These are phyloP conservation scores for Heteromormyrus szaboi DNA, from an alignment of 2,797 vertebrate species.

Conservation along the genomic window DNA sequence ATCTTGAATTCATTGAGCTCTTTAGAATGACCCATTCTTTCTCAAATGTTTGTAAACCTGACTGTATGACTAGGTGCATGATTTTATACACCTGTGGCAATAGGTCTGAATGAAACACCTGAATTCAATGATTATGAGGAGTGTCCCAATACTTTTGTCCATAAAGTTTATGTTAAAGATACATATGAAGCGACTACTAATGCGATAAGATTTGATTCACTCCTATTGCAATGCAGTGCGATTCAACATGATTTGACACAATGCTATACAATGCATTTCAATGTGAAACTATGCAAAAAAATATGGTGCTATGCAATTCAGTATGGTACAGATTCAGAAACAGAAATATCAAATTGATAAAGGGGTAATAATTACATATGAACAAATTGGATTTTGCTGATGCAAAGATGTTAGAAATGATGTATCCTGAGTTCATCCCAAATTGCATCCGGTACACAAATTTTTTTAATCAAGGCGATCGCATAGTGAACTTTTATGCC, in stretches of 20 bases:
- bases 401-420: no score
- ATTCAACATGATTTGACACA: neutral
- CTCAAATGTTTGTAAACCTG: neutral
- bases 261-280: neutral
- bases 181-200: neutral
- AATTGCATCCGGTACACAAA: no score
- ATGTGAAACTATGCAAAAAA: neutral
- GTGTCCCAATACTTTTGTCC: neutral
- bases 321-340: neutral
- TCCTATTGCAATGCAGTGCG: neutral
- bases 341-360: neutral
- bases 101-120: neutral
- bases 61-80: neutral
- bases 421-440: no score
- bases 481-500: neutral
- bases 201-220: neutral
- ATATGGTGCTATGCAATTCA: neutral
- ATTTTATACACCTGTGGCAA: neutral
- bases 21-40: neutral
- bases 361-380: neutral
- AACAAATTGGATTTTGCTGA: neutral
- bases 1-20: neutral
- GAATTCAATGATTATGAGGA: neutral
- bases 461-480: neutral
- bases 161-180: neutral